Percentiles rank a stretch among this genome's conserved stretches.
These are phyloP conservation scores for Hypomecis punctinalis DNA, from an alignment of 2,888 invertebrate species.

Conservation along the genomic window DNA sequence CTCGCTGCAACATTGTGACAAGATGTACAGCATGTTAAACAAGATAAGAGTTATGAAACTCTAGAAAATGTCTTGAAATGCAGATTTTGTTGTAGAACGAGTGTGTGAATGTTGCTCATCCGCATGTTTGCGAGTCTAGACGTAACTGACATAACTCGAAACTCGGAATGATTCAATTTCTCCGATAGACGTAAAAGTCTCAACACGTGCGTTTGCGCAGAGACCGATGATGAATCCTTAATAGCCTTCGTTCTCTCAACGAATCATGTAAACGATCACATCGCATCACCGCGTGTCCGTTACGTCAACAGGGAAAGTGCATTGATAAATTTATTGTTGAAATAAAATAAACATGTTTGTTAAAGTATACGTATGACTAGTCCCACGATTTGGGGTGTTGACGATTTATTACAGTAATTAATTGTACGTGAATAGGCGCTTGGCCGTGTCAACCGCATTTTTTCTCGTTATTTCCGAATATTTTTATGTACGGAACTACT, in stretches of 20 bases:
- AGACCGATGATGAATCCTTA: slow-evolving; percentile 62
- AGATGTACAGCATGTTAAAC: slow-evolving; percentile 23
- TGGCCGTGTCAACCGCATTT: slow-evolving; percentile 30
- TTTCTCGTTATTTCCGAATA: slow-evolving; percentile 29
- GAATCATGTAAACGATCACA: slow-evolving; percentile 68
- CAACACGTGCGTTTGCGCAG: slow-evolving; percentile 48
- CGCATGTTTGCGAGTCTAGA: slow-evolving; percentile 44
- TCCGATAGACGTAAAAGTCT: slow-evolving; percentile 47
- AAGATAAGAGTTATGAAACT: slow-evolving; percentile 37
- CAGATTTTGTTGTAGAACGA: slow-evolving; percentile 29
- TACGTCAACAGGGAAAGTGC: slow-evolving; percentile 76
- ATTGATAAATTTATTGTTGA: slow-evolving; percentile 60
- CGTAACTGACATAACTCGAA: slow-evolving; percentile 44
- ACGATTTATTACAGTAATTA: slow-evolving; percentile 32
- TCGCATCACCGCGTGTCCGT: slow-evolving; percentile 67
- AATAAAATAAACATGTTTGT: slow-evolving; percentile 36
- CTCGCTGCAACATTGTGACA: slow-evolving; percentile 28
- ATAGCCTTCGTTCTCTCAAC: slow-evolving; percentile 62
- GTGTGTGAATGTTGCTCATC: slow-evolving; percentile 25
- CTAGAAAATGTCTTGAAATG: slow-evolving; percentile 31
- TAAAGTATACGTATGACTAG: slow-evolving; percentile 25
- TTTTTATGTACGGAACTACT: slow-evolving; percentile 23
- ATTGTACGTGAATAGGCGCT: slow-evolving; percentile 24
- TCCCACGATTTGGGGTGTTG: slow-evolving; percentile 35
- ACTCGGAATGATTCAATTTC: slow-evolving; percentile 51